A percentile compares a stretch with the other conserved stretches of the same genome.
Conservation (phyloP, 1,140 invertebrate genomes). For the Ostrea edulis region DNA sequence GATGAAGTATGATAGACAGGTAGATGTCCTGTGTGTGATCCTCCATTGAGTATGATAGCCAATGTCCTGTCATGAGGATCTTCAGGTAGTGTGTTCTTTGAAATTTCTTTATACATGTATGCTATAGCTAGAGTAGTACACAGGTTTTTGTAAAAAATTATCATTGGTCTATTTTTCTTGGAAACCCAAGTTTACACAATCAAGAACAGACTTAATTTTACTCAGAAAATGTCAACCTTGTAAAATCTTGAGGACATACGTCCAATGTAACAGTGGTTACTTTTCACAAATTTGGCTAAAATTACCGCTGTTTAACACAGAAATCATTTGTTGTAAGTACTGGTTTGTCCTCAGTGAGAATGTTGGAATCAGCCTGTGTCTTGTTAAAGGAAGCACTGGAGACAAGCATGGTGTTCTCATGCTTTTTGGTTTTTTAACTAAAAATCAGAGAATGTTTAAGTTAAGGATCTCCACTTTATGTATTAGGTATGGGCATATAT, state of each 20-base stretch:
- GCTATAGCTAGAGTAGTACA: no score
- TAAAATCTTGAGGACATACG: neutral
- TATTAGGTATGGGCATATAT: neutral
- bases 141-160: no score
- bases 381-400: slow-evolving; percentile 1
- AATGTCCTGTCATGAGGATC: no score
- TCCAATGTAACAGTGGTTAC: neutral
- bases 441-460: neutral
- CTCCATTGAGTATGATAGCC: no score
- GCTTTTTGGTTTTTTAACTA: neutral
- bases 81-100: no score
- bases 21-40: no score
- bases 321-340: neutral
- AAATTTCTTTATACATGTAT: no score
- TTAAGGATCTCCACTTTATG: neutral
- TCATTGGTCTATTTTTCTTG: no score
- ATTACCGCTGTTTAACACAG: neutral
- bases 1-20: no score
- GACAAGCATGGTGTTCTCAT: neutral
- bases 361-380: neutral
- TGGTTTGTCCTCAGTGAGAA: neutral
- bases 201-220: neutral
- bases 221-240: neutral
- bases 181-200: no score
- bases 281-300: neutral